Percentiles rank a stretch among this genome's conserved stretches.
phyloP scores from a whole-genome alignment of 2,113 vertebrate species.

The Tragelaphus imberbis region DNA sequence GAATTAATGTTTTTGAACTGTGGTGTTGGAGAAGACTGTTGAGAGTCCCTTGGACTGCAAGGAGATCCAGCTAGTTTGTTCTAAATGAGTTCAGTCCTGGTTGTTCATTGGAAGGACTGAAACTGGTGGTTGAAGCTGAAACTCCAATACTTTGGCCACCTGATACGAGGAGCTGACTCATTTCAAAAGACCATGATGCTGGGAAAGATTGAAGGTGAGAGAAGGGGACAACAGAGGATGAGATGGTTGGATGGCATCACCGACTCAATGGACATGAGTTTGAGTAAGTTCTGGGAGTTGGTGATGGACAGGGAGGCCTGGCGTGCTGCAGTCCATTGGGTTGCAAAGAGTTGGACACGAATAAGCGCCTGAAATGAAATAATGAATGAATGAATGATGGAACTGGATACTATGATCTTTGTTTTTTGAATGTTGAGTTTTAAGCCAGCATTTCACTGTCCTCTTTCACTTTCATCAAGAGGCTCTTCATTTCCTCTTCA shows the following conservation, averaged over 20 bases:
- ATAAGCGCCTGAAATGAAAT: not conserved
- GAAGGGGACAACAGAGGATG: not conserved
- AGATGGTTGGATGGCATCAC: not conserved
- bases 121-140: not conserved
- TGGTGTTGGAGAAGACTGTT: not conserved
- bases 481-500: not conserved
- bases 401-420: not conserved
- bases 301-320: not conserved
- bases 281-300: not conserved
- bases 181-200: not conserved
- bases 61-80: not conserved
- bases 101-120: not conserved
- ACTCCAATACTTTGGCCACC: not conserved
- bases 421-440: not conserved
- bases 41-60: not conserved
- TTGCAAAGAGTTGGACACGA: rapidly evolving
- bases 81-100: not conserved
- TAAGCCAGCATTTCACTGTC: not conserved
- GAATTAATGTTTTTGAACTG: not conserved
- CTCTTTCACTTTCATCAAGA: not conserved
- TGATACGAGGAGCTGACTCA: not conserved
- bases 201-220: not conserved
- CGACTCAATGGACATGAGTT: rapidly evolving
- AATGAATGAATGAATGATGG: not conserved
- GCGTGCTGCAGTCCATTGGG: not conserved